Conservation (phyloP, 2,888 invertebrate species). For the Mechanitis mazaeus region DNA sequence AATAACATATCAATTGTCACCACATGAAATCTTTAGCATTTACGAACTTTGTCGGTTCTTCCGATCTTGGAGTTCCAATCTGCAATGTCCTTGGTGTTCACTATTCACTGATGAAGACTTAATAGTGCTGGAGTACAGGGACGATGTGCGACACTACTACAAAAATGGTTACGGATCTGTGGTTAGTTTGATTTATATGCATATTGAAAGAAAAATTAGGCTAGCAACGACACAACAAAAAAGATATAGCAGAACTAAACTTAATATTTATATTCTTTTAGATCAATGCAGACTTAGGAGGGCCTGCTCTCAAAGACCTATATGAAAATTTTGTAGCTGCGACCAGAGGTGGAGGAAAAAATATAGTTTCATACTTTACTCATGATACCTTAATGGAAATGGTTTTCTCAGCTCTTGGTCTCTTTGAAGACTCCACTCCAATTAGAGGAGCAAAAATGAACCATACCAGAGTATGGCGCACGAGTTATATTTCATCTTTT, state of each 20-base stretch:
- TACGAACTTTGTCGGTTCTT: constrained; percentile 88
- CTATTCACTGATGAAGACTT: constrained; percentile 82
- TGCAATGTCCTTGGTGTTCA: constrained; percentile 84
- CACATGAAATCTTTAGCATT: constrained; percentile 75
- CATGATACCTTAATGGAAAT: constrained; percentile 81
- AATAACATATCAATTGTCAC: constrained; percentile 46
- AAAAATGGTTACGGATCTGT: constrained; percentile 65
- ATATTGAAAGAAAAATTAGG: background rate
- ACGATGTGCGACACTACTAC: constrained; percentile 85
- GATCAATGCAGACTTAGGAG: constrained; percentile 81
- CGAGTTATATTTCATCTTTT: constrained; percentile 81
- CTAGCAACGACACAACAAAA: background rate
- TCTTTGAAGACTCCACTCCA: constrained; percentile 76
- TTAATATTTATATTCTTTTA: constrained; percentile 32
- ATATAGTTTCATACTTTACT: constrained; percentile 81
- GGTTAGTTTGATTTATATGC: constrained; percentile 41
- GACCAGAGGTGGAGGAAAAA: constrained; percentile 45
- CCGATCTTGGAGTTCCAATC: constrained; percentile 75
- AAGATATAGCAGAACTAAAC: background rate
- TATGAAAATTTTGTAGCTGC: constrained; percentile 67
- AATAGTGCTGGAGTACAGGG: constrained; percentile 82
- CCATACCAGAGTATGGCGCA: constrained; percentile 79
- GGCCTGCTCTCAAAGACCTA: constrained; percentile 81
- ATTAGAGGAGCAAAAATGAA: constrained; percentile 77
- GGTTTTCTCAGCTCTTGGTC: constrained; percentile 78